Evolutionary conservation across 2,888 invertebrate species (phyloP), one percentile per base, ranked within the genome.

Genomic region (Branchellion lobata): DNA sequence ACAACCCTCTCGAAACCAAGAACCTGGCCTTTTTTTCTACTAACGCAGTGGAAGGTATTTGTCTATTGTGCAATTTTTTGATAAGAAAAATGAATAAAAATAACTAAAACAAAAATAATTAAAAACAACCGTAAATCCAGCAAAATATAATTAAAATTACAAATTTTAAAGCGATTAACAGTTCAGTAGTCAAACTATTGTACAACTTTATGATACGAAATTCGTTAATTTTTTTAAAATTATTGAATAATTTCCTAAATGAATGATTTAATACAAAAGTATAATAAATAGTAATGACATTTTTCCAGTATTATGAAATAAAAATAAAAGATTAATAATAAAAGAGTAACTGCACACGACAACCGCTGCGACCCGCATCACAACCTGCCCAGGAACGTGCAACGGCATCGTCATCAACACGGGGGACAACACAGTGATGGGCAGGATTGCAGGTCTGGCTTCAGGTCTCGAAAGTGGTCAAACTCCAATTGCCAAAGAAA

Each of bases 401-500:
- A 84, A 84, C 78, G 88, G 88, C 79, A 79, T 88, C 74, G 87
- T 88, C 31, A 84, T 88, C 65, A 84, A 82, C 80, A 87, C 86
- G 75, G 88, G 88, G 36, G 88, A 88, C 84, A 82, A 83, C 36
- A 88, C 88, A 78, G 87, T 88, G 36, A 88, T 88, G 88, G 88
- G 88, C 34, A 86, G 88, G 83, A 88, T 88, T 83, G 88, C 88
- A 75, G 87, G 87, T 84, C 83, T 88, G 83, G 87, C 88, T 24
- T 87, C 87, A 68, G 87, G 87, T 80, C 83, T 87, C 79, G 87
- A 87, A 82, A 86, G 86, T 69, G 87, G 87, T 80, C 95, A 97
- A 89, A 98, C 98, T 0, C 98, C 99, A 81, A 97, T 99, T 88
- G 96, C 97, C 82, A 95, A 95, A 90, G 98, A 99, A 90, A 99